Evolutionary conservation across 2,888 invertebrate genomes (phyloP).

Genomic region (Agrochola litura): DNA sequence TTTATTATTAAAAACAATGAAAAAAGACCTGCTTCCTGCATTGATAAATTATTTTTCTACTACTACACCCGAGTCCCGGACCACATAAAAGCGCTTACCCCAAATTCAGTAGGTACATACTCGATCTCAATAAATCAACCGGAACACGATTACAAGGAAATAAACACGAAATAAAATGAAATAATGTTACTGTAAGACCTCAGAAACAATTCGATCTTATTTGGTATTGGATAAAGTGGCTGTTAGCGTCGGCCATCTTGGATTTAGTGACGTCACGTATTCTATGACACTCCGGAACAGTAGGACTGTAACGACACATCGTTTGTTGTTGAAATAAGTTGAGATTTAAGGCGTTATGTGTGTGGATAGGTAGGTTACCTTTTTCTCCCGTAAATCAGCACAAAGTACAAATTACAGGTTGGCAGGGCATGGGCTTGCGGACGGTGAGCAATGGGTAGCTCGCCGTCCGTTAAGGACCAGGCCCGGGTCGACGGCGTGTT

Average conservation of each 20-base stretch:
- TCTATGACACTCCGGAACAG: slow-evolving; percentile 25
- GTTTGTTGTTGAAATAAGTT: slow-evolving; percentile 33
- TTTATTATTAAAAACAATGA: too few species aligned
- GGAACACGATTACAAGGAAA: slow-evolving; percentile 24
- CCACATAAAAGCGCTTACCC: neutral
- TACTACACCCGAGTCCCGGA: neutral
- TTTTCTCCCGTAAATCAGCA: neutral
- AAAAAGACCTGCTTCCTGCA: too few species aligned
- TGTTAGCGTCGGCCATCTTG: slow-evolving; percentile 45
- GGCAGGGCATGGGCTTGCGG: too few species aligned
- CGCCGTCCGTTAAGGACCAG: too few species aligned
- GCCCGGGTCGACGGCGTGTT: too few species aligned
- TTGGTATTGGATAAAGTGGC: slow-evolving; percentile 39
- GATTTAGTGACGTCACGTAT: slow-evolving; percentile 55
- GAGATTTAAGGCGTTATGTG: slow-evolving; percentile 3
- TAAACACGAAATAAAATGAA: slow-evolving; percentile 32
- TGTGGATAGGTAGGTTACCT: neutral
- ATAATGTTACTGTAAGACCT: slow-evolving; percentile 8
- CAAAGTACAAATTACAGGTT: neutral
- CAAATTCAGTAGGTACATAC: neutral
- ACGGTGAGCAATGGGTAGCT: too few species aligned
- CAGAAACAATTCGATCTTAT: slow-evolving; percentile 41
- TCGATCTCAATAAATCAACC: slow-evolving; percentile 30
- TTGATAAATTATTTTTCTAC: too few species aligned
- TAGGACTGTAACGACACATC: slow-evolving; percentile 20